Evolutionary conservation across 92 coral and sea anemone species (phyloP), one percentile per base, ranked within the genome.

Genomic region (Epizoanthus scotinus): DNA sequence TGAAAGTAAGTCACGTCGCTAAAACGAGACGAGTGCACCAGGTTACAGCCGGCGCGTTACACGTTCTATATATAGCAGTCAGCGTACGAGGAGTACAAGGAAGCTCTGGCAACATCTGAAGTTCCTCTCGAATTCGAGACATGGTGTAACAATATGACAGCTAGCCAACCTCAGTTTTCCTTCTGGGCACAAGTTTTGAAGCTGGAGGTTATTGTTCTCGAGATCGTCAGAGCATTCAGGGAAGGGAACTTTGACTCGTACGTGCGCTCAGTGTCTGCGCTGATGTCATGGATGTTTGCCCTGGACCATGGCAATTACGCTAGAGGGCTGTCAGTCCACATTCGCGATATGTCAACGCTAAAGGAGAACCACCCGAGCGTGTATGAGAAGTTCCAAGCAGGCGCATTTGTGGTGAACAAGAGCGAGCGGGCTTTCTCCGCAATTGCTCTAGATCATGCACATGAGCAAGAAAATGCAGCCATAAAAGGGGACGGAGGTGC

Each of bases 401-500:
- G 89, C 64, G 53, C 88, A 31, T 90, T 90, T 60, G 90, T 83
- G 12, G 94, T 84, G 38, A 71, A 85, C 84, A 90, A 90, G 73
- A 65, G 83, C 42, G 60, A 71, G 49, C 70, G 67, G 26, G 65
- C 73, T 25, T 90, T 90, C 77, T 90, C 90, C n/a, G 63, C 90
- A 36, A 90, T 87, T 63, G 82, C 88, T 14, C 52, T 90, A 57
- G 89, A 90, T 69, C 91, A 84, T 50, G 87, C 83, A 12, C 89
- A 87, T 61, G 91, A 90, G 34, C 94, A 84, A 36, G 86, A 59
- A 38, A 90, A 90, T 81, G 89, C 91, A 67, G 61, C 74, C 18
- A 71, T 87, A 22, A 90, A 90, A 81, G 90, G 93, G 18, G 91
- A 86, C n/a, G 94, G 91, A 31, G 89, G 87, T 26, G 89, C 91